Percentiles rank a stretch among this genome's conserved stretches.
phyloP scores from a whole-genome alignment of 1,140 invertebrate genomes.

The Cyphomyrmex costatus region DNA sequence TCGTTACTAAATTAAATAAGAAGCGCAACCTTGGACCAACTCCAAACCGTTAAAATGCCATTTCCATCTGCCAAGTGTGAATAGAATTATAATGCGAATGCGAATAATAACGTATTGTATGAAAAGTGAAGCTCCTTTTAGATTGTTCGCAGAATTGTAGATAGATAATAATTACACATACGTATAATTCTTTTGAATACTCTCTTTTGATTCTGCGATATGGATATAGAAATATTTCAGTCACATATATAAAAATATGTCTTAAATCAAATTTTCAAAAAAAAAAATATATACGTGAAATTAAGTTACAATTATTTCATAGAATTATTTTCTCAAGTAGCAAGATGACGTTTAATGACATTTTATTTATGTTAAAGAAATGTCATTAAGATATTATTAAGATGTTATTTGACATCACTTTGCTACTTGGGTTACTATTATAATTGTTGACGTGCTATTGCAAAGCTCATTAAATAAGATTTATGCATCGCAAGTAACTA shows the following conservation, averaged over 20 bases:
- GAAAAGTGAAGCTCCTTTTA: conserved; percentile 24
- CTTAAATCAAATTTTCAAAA: conserved; percentile 43
- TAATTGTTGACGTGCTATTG: not conserved
- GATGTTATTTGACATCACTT: too few relatives aligned
- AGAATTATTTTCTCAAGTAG: not conserved
- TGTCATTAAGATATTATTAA: too few relatives aligned
- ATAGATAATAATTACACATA: conserved; percentile 31
- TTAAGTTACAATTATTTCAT: not conserved
- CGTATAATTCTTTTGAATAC: conserved; percentile 57
- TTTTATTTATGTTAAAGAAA: too few relatives aligned
- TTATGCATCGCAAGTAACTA: not conserved
- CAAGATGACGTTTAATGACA: too few relatives aligned
- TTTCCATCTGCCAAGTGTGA: conserved; percentile 63
- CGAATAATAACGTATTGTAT: conserved; percentile 49
- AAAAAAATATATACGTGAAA: conserved; percentile 53
- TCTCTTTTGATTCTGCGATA: conserved; percentile 32
- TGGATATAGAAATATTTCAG: conserved; percentile 21
- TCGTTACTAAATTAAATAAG: conserved; percentile 63
- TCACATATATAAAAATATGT: conserved; percentile 17
- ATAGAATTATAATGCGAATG: conserved; percentile 61
- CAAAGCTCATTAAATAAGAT: not conserved
- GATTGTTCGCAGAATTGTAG: conserved; percentile 6
- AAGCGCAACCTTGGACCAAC: conserved; percentile 69
- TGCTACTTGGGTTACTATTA: not conserved
- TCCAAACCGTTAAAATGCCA: conserved; percentile 67